Percentiles rank a stretch among this genome's conserved stretches.
phyloP scores from a whole-genome alignment of 2,888 invertebrate species.

The Acrocyrtus sp. region DNA sequence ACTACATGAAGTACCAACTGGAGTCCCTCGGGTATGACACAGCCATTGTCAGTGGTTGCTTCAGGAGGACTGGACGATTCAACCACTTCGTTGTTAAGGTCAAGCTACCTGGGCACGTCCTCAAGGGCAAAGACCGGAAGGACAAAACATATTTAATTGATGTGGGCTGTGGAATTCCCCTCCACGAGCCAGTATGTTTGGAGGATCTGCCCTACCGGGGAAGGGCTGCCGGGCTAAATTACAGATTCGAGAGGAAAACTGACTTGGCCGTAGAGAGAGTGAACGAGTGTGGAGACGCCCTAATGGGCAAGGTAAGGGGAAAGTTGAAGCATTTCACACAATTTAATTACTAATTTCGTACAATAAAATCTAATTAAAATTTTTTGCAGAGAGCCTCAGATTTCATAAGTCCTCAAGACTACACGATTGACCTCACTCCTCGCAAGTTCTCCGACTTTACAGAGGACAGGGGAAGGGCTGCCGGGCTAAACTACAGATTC shows the following conservation, averaged over 20 bases:
- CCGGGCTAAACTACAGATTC: slow-evolving; percentile 46
- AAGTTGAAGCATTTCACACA: not conserved
- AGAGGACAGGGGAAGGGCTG: not conserved
- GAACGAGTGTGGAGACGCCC: slow-evolving; percentile 49
- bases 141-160: slow-evolving; percentile 43
- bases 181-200: slow-evolving; percentile 44
- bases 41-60: slow-evolving; percentile 19
- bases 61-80: slow-evolving; percentile 26
- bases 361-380: no score
- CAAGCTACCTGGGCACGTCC: slow-evolving; percentile 18
- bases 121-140: slow-evolving; percentile 13
- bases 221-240: slow-evolving; percentile 40
- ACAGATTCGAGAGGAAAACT: slow-evolving; percentile 39
- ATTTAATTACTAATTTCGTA: not conserved
- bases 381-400: slow-evolving; percentile 20
- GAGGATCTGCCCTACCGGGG: slow-evolving; percentile 20
- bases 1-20: slow-evolving; percentile 32
- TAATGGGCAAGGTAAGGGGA: slow-evolving; percentile 39
- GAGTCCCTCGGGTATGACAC: slow-evolving; percentile 33
- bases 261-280: slow-evolving; percentile 33
- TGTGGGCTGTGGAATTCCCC: slow-evolving; percentile 52
- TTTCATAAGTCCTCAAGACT: slow-evolving; percentile 49
- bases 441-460: not conserved
- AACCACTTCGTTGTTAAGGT: slow-evolving; percentile 28
- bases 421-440: slow-evolving; percentile 18